Evolutionary conservation across 2,888 invertebrate genomes (phyloP).

Genomic region (Polymixis flavicincta): DNA sequence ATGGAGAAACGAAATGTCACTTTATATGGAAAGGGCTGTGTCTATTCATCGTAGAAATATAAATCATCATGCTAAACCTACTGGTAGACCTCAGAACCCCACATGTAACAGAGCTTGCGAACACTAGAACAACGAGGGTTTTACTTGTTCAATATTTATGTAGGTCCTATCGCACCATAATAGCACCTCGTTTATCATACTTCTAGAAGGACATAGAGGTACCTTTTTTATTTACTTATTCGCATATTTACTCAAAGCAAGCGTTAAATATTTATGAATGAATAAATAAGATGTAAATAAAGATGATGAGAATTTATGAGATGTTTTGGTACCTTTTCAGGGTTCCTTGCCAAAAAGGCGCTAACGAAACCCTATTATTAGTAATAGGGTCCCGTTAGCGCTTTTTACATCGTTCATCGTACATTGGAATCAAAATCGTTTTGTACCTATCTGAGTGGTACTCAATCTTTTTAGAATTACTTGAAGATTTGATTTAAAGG

Average conservation of each 20-base stretch:
- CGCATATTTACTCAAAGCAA: constrained; percentile 48
- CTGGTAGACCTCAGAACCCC: not conserved
- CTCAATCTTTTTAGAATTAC: not conserved
- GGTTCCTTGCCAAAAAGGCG: constrained; percentile 27
- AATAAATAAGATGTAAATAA: constrained; percentile 57
- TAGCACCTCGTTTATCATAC: constrained; percentile 15
- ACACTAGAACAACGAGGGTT: not conserved
- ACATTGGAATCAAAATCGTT: constrained; percentile 2
- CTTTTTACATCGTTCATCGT: constrained; percentile 13
- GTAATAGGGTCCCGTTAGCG: constrained; percentile 35
- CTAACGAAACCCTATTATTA: constrained; percentile 46
- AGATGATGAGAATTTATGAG: constrained; percentile 55
- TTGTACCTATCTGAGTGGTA: not conserved
- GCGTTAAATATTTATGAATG: constrained; percentile 56
- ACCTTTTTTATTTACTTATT: constrained; percentile 32
- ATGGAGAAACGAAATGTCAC: too few species aligned
- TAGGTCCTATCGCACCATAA: not conserved
- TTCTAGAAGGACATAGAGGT: constrained; percentile 20
- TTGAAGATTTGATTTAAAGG: not conserved
- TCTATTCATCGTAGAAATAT: too few species aligned
- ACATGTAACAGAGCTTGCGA: not conserved
- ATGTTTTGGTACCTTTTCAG: constrained; percentile 43
- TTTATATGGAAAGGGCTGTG: too few species aligned
- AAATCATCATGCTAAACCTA: too few species aligned
- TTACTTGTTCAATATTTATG: constrained; percentile 21